These are phyloP conservation scores for Apteryx owenii DNA, from an alignment of 2,113 vertebrate genomes.

Conservation along the genomic window DNA sequence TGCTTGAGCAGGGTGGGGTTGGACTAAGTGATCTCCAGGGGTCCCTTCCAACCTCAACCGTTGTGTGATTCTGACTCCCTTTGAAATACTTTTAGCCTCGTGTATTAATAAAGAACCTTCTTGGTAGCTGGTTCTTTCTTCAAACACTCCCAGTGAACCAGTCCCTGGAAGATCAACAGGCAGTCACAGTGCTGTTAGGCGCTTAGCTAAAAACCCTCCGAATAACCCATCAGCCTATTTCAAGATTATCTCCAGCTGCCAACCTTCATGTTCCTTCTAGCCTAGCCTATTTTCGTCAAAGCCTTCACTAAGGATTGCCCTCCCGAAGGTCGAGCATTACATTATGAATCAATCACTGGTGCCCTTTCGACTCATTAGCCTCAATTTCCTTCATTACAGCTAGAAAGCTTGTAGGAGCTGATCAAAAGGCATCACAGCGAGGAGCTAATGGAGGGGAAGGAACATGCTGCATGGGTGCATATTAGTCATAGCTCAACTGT, in stretches of 20 bases:
- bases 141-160: neutral
- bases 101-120: neutral
- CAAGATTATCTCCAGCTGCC: neutral
- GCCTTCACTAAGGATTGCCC: neutral
- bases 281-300: neutral
- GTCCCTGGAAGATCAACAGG: neutral
- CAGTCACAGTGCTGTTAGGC: neutral
- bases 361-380: conserved; percentile 1
- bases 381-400: neutral
- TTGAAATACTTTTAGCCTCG: neutral
- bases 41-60: neutral
- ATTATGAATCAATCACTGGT: neutral
- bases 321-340: neutral
- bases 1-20: too few relatives aligned
- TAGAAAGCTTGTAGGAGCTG: neutral
- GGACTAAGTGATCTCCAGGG: too few relatives aligned
- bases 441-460: neutral
- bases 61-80: neutral
- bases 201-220: neutral
- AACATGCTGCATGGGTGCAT: neutral
- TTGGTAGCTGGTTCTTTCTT: neutral
- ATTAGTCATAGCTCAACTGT: neutral
- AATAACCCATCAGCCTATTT: neutral
- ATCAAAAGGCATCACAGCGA: neutral
- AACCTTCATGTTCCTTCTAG: neutral